Evolutionary conservation across 2,888 invertebrate species (phyloP), one percentile per base, ranked within the genome.

Genomic region (Eristalis pertinax): DNA sequence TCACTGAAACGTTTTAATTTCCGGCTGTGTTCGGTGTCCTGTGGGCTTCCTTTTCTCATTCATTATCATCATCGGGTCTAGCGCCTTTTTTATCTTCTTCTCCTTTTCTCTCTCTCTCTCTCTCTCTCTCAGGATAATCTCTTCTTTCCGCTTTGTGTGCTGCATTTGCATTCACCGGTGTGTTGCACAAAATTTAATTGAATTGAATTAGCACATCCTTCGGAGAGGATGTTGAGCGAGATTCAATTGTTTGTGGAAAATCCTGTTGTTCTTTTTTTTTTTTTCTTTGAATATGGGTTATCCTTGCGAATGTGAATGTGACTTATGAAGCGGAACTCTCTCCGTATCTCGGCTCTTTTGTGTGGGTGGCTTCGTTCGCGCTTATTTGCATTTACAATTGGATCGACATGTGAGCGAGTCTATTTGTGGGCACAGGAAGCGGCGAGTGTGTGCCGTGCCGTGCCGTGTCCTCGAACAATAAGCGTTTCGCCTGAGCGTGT

Each of bases 231-330:
- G 29, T 63, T 77, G 68, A 85, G 65, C 63, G 78, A 79, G 68
- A 83, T 75, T 83, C 86, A 78, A 83, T 86, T 86, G 86, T 86
- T 83, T 83, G 78, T 78, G 75, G 75, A 50, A 78, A 78, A 82
- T 82, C 82, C 78, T 77, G 62, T 8, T 1, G 35, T 10, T 58
- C 32, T 60, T 3, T 60, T 24, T 41, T 24, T n/a, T n/a, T n/a
- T n/a, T n/a, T n/a, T n/a, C n/a, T n/a, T n/a, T n/a, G n/a, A n/a
- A n/a, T n/a, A 13, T 41, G 32, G 70, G 15, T 26, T 1, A 56
- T 58, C 56, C n/a, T 56, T 19, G 19, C n/a, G 8, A 50, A 19
- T 50, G 19, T 56, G 19, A n/a, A 19, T 56, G n/a, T 22, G 56
- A 56, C 56, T 56, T 56, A 56, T 19, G 56, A 56, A 56, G 8